Base-by-base conservation (phyloP, 2,888 invertebrate species). In the Eristalis arbustorum region DNA sequence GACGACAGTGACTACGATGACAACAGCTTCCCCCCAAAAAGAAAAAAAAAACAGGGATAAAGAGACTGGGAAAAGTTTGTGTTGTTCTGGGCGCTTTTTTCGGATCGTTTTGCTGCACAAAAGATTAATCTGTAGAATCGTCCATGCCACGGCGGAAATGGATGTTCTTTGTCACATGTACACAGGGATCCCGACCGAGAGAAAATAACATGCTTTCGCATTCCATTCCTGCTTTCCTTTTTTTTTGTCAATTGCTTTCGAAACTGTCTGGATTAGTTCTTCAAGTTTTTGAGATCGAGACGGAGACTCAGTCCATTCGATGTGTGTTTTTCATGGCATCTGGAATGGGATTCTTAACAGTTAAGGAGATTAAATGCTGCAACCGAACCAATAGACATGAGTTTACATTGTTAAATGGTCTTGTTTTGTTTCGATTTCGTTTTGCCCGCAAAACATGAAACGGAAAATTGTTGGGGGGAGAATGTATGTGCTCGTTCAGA, bases 91-190 rank as follows among this genome's bases (percentile, higher is more conserved):
- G 25, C 63, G 13, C 23, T 31, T 63, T 72, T 68, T 42, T 25
- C 34, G n/a, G 4, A 10, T 22, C 67, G 10, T 67, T 18, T n/a
- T 49, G 49, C 18, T 49, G 49, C 49, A n/a, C 49, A 49, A 69
- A 68, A 81, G 84, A 85, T 81, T 85, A 81, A 85, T 85, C 74
- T 85, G 68, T 40, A 56, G 56, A 81, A 63, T 66, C 28, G 37
- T 71, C 72, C 73, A 73, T 61, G 23, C 23, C 23, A 34, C 8
- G 14, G 25, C 8, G 14, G 40, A 64, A 73, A 69, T 56, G 64
- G 68, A 76, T 68, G 57, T 78, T 40, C 57, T 74, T 75, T 67
- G 28, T 28, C 67, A 49, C 49, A 69, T 31, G 66, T 61, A 37
- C 25, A 61, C 40, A 61, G 62, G 31, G 40, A 49, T 49, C 22